Evolutionary conservation across 1,140 invertebrate genomes (phyloP), one percentile per base, ranked within the genome.

Genomic region (Brachionus koreanus): DNA sequence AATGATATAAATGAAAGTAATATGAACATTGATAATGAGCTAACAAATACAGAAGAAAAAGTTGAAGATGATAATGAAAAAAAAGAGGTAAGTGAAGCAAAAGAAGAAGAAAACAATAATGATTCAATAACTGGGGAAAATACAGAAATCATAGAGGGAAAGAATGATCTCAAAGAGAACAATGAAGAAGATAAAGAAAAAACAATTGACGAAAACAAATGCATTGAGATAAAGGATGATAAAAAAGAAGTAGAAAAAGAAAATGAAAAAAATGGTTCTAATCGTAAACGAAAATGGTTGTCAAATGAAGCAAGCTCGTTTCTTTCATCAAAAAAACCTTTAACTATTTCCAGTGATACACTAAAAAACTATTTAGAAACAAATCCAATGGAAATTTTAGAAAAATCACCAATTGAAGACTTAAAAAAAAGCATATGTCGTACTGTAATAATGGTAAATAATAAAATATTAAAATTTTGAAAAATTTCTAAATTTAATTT

Each of bases 201-300:
- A 3, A 77, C 52, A 16, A n/a, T 13, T 25, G 46, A 61, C n/a
- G 76, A 79, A 79, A 37, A 57, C 37, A n/a, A 0, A 46, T 12
- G 10, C 19, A 13, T 52, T 12, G 35, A 63, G 1, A 1, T 29
- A 29, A 29, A 29, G 29, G n/a, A 19, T 4, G 39, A 49, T 23
- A 39, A 42, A 19, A 72, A 37, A 42, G 16, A 39, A 12, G 35
- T 29, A 4, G 10, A 25, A 12, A 46, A 23, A 16, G 25, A 13
- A 74, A 74, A 23, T 10, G 37, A 46, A 39, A 43, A 19, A 29
- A 46, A 35, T 23, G 25, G 37, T 12, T n/a, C 43, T 5, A 19
- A 46, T 61, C 76, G 76, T 5, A 79, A 79, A 37, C 29, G 76
- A 5, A 79, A 79, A 79, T 79, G 76, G 76, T 9, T 79, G 7